Base-by-base conservation (phyloP, 2,113 vertebrate species). In the Tonatia bakeri region DNA sequence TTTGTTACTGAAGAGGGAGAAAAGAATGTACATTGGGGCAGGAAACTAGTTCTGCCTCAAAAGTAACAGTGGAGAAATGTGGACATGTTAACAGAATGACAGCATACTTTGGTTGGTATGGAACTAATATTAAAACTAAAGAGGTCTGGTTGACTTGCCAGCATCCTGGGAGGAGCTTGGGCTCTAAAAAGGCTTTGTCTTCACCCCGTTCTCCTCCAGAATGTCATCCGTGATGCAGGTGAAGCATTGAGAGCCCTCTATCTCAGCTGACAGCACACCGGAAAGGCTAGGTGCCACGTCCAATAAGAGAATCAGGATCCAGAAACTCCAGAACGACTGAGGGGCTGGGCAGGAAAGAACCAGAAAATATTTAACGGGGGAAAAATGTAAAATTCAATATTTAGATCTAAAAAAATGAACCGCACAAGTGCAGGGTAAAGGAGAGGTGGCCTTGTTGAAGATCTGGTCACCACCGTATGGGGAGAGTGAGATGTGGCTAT, bases 321-420 rank as follows among this genome's bases (percentile, higher is more conserved):
- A 47, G 70, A 81, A 85, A 54, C 11, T 91, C 85, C 54, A 16
- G 65, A 52, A 96, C 85, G 33, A 33, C 0, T 1, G 26, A 45
- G 45, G 56, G 47, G 12, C 45, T 73, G 15, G 12, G 12, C 20
- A 80, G 75, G 54, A 86, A 82, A 45, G 26, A 87, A 56, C 3
- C 76, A 65, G 43, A 83, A 47, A 84, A 75, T 94, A 90, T 16
- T 43, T 64, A 85, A 76, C 43, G 59, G n/a, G 73, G 45, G 59
- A 82, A 92, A 86, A 36, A 61, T 4, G n/a, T 43, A 79, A 85
- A 92, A 80, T 47, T 77, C 38, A 93, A 69, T 52, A 85, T 84
- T 90, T 85, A 84, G 28, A 84, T 73, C 61, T 72, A 61, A 88
- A 96, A 94, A 92, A 72, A 9, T 1, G 43, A 67, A 81, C 91